Evolutionary conservation across 2,888 invertebrate species (phyloP).

Genomic region (Idaea aversata): DNA sequence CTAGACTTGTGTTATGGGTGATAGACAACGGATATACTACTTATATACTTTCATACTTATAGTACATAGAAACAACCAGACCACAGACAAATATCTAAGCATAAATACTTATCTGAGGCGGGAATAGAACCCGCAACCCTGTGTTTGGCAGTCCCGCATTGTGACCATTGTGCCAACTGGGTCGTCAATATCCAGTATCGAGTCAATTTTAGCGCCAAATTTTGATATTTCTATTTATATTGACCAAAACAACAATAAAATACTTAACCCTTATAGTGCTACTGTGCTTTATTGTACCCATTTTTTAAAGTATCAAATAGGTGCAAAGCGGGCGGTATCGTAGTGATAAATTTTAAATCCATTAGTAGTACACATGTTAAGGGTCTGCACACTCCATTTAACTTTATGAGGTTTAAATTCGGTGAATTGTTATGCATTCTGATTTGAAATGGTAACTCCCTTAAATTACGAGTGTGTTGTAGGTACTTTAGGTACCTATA

Average conservation of each 20-base stretch:
- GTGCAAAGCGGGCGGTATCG: slow-evolving; percentile 62
- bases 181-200: no score
- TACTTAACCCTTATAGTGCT: not conserved
- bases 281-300: not conserved
- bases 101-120: no score
- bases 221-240: not conserved
- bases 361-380: slow-evolving; percentile 78
- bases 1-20: no score
- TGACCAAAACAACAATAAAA: not conserved
- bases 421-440: slow-evolving; percentile 65
- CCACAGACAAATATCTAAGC: no score
- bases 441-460: slow-evolving; percentile 51
- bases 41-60: no score
- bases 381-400: slow-evolving; percentile 73
- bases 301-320: slow-evolving; percentile 12
- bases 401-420: slow-evolving; percentile 77
- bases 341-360: slow-evolving; percentile 77
- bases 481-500: no score
- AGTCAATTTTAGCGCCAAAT: no score
- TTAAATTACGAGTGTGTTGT: not conserved
- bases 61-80: no score
- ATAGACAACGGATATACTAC: no score
- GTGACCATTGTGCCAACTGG: no score
- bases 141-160: no score
- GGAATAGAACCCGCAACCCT: no score